Evolutionary conservation across 2,797 vertebrate species (phyloP), one percentile per base, ranked within the genome.

Genomic region (Adelosebastes latens): DNA sequence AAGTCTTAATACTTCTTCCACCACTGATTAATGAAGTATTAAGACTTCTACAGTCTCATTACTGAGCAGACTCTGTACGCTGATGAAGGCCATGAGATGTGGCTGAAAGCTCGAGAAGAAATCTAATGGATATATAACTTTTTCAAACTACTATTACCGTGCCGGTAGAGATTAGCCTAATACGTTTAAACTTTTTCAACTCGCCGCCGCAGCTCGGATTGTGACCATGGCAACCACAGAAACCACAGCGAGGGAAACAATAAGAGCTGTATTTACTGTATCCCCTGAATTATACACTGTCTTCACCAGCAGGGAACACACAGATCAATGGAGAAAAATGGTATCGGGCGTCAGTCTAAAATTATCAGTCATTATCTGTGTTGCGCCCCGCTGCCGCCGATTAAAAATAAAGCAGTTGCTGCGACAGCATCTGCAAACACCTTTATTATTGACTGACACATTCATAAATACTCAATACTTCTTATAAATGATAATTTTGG

Each of bases 401-500:
- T 52, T n/a, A 9, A n/a, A 46, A 46, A 46, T 46, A 52, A 52
- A n/a, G 49, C 49, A 52, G 49, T 20, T 8, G 0, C 49, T 52
- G 49, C 20, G 4, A 52, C 49, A 9, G 49, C 49, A 20, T n/a
- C 8, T 52, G 20, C 49, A 4, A 52, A 20, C 49, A 52, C 49
- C 49, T 20, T 52, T 52, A 52, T n/a, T 52, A 20, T 52, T 0
- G 49, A 52, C 49, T 3, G 49, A 52, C 20, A 52, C 20, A n/a
- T 52, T 52, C 49, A 52, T 52, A 52, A n/a, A 52, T 8, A 52
- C 49, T 52, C 8, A 52, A 52, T 52, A 52, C 20, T 52, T 20
- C 46, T 4, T 20, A 52, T 8, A 52, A 52, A 52, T 52, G 46
- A 0, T 52, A 2, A 8, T 8, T 52, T n/a, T 0, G 49, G 0